Evolutionary conservation across 2,888 invertebrate species (phyloP).

Genomic region (Seira ritae): DNA sequence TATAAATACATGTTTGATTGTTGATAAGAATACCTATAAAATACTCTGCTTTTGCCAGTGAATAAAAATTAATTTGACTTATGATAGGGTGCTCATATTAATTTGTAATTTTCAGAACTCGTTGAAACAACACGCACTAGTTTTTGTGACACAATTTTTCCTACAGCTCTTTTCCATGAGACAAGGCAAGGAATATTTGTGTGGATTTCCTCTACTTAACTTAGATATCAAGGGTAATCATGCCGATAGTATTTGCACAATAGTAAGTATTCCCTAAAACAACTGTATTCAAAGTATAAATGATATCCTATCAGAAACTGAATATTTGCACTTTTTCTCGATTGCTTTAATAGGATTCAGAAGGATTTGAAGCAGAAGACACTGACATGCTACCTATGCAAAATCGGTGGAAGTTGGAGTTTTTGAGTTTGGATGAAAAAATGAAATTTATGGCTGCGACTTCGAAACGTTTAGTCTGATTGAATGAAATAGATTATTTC

Average conservation of each 20-base stretch:
- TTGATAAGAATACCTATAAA: no score
- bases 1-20: no score
- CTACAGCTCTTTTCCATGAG: conserved; percentile 35
- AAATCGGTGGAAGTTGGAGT: conserved; percentile 40
- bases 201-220: conserved; percentile 49
- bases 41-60: no score
- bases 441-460: conserved; percentile 29
- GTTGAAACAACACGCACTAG: conserved; percentile 5
- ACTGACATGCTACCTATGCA: conserved; percentile 2
- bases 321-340: no score
- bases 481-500: neutral
- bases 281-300: no score
- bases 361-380: conserved; percentile 45
- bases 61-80: no score
- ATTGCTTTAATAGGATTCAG: conserved; percentile 28
- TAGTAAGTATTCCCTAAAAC: conserved; percentile 24
- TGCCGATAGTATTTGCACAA: conserved; percentile 25
- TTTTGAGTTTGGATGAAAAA: conserved; percentile 29
- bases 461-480: conserved; percentile 3
- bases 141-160: conserved; percentile 30
- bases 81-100: no score
- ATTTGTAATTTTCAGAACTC: conserved; percentile 15
- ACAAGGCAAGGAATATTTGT: conserved; percentile 4
- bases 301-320: no score
- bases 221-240: conserved; percentile 31